Evolutionary conservation across 64 coral and sea anemone genomes (phyloP), one percentile per base, ranked within the genome.

Genomic region (Acropora tenuis): DNA sequence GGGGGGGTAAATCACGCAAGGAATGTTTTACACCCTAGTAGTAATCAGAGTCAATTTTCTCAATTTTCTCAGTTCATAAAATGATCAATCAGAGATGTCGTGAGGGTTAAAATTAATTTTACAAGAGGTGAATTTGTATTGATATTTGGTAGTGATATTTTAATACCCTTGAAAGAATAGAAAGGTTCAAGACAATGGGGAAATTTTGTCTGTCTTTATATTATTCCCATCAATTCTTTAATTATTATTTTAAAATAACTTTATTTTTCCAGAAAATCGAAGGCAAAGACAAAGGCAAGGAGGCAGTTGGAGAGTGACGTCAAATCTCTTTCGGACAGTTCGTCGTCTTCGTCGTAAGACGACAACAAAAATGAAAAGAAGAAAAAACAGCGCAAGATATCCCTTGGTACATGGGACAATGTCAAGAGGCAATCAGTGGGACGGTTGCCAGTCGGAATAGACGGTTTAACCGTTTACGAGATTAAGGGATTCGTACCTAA

Each of bases 351-450:
- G 30, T 30, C 30, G 30, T 0, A 30, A 5, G 40, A 75, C 4
- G 73, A 75, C 73, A 4, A 75, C 30, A 75, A 75, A 8, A 42
- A 75, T 6, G 44, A 75, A 41, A 75, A 41, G 30, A 76, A 76
- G 74, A 76, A 76, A 43, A 76, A 47, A 76, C 20, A 76, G 74
- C 20, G 74, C 43, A 76, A 76, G 74, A 76, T 76, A 76, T 76
- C 74, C 41, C 74, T 76, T 76, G 74, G 6, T 76, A 76, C 41
- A 76, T 76, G 43, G 74, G 74, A 76, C 43, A 76, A 76, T 76
- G 74, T 76, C 20, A 41, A 47, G 74, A 76, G 20, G 74, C 74
- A 76, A 76, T 76, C 74, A 76, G 74, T 76, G 74, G 74, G 73
- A 75, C 69, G 3, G 66, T 66, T 48, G 60, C 60, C 60, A 63